phyloP scores from a whole-genome alignment of 2,797 vertebrate genomes.

The Eremophila alpestris region DNA sequence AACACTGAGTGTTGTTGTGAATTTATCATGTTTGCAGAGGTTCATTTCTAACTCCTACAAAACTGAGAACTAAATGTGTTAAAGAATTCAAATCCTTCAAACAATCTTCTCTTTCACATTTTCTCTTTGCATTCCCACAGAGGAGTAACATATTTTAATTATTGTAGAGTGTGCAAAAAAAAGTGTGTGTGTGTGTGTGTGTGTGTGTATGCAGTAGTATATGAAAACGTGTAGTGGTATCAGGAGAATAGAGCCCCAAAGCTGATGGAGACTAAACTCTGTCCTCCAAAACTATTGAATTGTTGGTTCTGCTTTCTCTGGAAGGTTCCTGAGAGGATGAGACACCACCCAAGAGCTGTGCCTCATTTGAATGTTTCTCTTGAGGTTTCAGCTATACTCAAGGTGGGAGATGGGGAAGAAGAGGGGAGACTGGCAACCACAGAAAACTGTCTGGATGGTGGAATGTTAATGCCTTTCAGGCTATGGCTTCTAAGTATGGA shows the following conservation, averaged over 20 bases:
- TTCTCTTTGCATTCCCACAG: neutral
- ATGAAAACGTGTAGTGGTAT: neutral
- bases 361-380: neutral
- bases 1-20: neutral
- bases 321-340: neutral
- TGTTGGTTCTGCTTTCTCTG: neutral
- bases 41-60: neutral
- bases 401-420: neutral
- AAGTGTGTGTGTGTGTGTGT: accelerated
- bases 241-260: neutral
- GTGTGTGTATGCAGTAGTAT: neutral
- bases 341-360: neutral
- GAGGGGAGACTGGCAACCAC: neutral
- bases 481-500: neutral
- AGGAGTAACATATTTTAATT: neutral
- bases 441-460: neutral
- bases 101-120: neutral
- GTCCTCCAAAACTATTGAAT: neutral
- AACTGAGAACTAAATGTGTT: neutral
- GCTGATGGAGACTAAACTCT: neutral
- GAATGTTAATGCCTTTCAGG: neutral
- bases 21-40: neutral
- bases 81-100: neutral
- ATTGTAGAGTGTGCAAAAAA: neutral
- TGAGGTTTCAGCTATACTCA: neutral